Evolutionary conservation across 2,888 invertebrate genomes (phyloP), one percentile per base, ranked within the genome.

Genomic region (Stenodema calcarata): DNA sequence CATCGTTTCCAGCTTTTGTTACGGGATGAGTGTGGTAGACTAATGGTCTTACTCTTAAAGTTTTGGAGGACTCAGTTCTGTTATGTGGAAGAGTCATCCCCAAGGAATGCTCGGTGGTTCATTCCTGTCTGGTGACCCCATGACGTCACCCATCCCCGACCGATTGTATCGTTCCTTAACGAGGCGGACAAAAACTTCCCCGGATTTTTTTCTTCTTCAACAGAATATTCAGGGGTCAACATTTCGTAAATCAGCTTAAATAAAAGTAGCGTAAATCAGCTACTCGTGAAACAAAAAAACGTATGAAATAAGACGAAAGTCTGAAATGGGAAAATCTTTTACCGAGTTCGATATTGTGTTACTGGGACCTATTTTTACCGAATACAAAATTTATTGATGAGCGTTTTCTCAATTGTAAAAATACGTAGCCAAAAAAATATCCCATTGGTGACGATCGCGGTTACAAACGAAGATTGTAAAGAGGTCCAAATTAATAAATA

Each of bases 41-140:
- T 62, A 23, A 23, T 23, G 62, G 62, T 23, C 62, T 62, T 4
- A 62, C 23, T 23, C 62, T 62, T 18, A 23, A 27, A 12, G 62
- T 62, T 62, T 18, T 23, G 27, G 62, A 23, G 11, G 62, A 2
- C 18, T 62, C 23, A 23, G 23, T 7, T 62, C 23, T 62, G 62
- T 54, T n/a, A 47, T 16, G 16, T 62, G 78, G 42, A 78, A n/a
- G 78, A 78, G 78, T 78, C 78, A 78, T 78, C 78, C 42, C 14
- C n/a, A 27, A 27, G 44, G 78, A 78, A 78, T 78, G 78, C 78
- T 18, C n/a, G 30, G 78, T 23, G 44, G 41, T 42, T 78, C 78
- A 44, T 44, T 78, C 78, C 78, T 44, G 78, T 78, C 78, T 44
- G 78, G 44, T 44, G 78, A 78, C 44, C 78, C 27, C 44, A 78